Evolutionary conservation across 2,797 vertebrate genomes (phyloP), one percentile per base, ranked within the genome.

Genomic region (Syndactyla subalaris): DNA sequence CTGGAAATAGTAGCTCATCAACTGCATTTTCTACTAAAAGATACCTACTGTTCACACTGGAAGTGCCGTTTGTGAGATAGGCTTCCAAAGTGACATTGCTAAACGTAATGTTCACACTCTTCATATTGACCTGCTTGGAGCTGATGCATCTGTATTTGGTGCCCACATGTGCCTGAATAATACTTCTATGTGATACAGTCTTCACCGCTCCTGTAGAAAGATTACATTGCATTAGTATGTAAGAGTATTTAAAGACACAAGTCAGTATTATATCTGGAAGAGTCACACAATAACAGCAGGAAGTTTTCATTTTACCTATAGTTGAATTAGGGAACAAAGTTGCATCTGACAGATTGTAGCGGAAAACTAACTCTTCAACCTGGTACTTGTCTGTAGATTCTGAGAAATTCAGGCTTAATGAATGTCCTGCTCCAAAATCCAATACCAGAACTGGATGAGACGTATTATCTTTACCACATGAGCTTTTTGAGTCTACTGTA

Each of bases 311-410:
- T 98, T 98, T 97, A 99, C 99, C 98, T 10, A 87, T 77, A 96
- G 94, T 97, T 59, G 99, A 96, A 8, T 96, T 97, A 16, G 97
- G 98, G 95, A 99, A 99, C 43, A 93, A 5, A 6, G 78, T 22
- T 14, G 89, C 26, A 95, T 99, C 99, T 11, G 98, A 98, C 88
- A 99, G 97, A 92, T 99, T 99, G 96, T 99, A 99, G 58, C 58
- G 92, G 92, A 99, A 98, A 13, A 78, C 93, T 88, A 99, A 82
- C 85, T 96, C 97, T 41, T 96, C 94, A 4, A 99, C 98, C 7
- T 85, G 59, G 91, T 99, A 99, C 20, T 79, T 41, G 29, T 84
- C 94, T 6, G 61, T n/a, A 14, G 96, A 93, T 65, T 96, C 98
- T 36, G 98, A 97, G 94, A 99, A 99, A 93, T 73, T 95, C 91